Evolutionary conservation across 1,140 invertebrate species (phyloP).

Genomic region (Drosophila tani): DNA sequence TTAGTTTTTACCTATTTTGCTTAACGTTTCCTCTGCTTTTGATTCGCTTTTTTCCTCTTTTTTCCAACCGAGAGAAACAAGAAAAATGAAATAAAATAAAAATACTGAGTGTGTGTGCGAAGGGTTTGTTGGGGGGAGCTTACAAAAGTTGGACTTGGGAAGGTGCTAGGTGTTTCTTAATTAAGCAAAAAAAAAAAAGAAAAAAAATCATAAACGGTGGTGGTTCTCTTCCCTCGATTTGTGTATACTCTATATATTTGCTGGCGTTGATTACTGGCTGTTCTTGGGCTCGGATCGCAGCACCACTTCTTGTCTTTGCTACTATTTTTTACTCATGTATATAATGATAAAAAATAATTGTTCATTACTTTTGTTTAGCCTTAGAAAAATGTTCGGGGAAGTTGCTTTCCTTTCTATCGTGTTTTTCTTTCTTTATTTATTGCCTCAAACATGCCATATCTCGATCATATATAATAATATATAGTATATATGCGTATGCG

Average conservation of each 20-base stretch:
- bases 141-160: constrained; percentile 11
- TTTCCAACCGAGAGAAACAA: constrained; percentile 3
- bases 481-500: constrained; percentile 46
- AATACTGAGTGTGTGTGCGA: constrained; percentile 26
- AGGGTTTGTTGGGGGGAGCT: background rate
- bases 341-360: constrained; percentile 45
- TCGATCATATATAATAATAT: constrained; percentile 41
- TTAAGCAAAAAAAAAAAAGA: background rate
- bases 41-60: background rate
- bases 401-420: background rate
- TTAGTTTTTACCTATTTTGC: constrained; percentile 3
- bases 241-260: constrained; percentile 4
- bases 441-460: constrained; percentile 39
- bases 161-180: constrained; percentile 16
- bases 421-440: constrained; percentile 38
- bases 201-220: constrained; percentile 33
- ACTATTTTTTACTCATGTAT: constrained; percentile 33
- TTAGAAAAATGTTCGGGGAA: constrained; percentile 36
- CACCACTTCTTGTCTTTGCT: constrained; percentile 33
- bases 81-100: constrained; percentile 1
- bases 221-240: constrained; percentile 10
- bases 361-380: constrained; percentile 30
- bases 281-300: background rate
- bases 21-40: constrained; percentile 15
- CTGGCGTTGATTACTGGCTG: constrained; percentile 17